phyloP scores from a whole-genome alignment of 2,888 invertebrate genomes.

The Macropis europaea region DNA sequence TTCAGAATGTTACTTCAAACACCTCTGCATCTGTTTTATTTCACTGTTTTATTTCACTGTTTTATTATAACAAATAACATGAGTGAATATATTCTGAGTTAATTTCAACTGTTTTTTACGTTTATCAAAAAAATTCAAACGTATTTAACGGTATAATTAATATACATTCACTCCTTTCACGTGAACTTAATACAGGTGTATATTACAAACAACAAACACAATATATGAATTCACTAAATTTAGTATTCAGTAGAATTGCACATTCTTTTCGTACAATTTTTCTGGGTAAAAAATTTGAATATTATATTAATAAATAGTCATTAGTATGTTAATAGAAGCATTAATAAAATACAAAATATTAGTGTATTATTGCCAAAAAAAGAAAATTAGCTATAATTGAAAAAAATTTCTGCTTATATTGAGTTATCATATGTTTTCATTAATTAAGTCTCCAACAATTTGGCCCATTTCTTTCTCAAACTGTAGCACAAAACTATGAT shows the following conservation, averaged over 20 bases:
- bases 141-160: no score
- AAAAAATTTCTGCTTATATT: neutral
- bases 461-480: constrained; percentile 82
- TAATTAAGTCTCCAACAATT: constrained; percentile 72
- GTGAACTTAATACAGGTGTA: no score
- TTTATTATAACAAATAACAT: no score
- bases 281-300: neutral
- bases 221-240: neutral
- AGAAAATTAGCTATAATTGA: neutral
- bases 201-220: neutral
- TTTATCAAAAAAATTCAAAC: no score
- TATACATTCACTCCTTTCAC: no score
- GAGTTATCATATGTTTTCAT: constrained; percentile 55
- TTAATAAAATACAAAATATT: neutral
- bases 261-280: neutral
- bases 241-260: neutral
- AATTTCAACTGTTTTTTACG: no score
- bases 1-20: no score
- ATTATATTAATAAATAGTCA: neutral
- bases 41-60: no score
- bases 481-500: constrained; percentile 91
- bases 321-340: neutral
- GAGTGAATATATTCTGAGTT: no score
- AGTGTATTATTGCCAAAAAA: neutral
- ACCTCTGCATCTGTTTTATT: no score